Evolutionary conservation across 2,113 vertebrate genomes (phyloP), one percentile per base, ranked within the genome.

Genomic region (Anthoscopus minutus): DNA sequence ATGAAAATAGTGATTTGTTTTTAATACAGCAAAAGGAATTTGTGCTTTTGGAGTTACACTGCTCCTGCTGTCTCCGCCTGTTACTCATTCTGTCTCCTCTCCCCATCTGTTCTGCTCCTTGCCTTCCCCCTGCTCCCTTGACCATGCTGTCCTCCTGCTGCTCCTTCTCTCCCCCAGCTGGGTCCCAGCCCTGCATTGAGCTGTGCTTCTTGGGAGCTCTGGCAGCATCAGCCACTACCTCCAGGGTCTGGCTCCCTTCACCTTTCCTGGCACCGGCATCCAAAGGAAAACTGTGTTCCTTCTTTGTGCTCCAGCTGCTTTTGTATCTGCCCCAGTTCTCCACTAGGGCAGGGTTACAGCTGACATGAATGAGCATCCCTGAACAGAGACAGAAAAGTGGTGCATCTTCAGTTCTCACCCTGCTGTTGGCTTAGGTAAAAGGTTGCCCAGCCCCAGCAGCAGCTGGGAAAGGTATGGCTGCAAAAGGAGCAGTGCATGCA

Each of bases 1-100:
- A 82, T 19, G 20, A 81, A 97, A 94, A 89, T 42, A 93, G 33
- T 56, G 31, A 48, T 86, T 96, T 92, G 47, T 35, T 93, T 91
- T 88, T 76, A 76, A 86, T 74, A 47, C 45, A 79, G 61, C 40
- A 88, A 94, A 91, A 90, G 60, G 60, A 86, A 83, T 70, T 89
- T 92, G 54, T 92, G 37, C 76, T 92, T 96, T 94, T 95, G 60
- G 58, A 94, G 54, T 70, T 86, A 54, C n/a, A 10, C 23, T 64
- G 86, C 70, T 89, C 60, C 44, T 85, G 45, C 65, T 89, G 48
- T 84, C 69, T 91, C 86, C 1, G 2, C 53, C 73, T 89, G 72
- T 85, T 96, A 81, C 6, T 93, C 65, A 61, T 92, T 92, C 88
- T 76, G 61, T 92, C 76, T 85, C 54, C 38, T 80, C 18, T 92